Base-by-base conservation (phyloP, 1,140 invertebrate genomes). In the Dryas iulia region DNA sequence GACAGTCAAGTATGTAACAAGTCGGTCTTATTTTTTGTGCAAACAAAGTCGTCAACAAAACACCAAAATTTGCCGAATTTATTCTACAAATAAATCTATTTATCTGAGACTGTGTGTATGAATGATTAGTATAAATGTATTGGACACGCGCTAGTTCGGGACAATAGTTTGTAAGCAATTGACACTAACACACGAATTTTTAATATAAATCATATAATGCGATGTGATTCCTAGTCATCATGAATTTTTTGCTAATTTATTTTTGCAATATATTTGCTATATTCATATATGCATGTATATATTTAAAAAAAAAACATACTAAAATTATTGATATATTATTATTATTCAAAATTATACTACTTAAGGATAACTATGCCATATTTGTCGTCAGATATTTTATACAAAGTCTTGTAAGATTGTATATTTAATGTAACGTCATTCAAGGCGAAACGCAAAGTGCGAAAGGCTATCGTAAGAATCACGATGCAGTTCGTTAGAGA, bases 141-240 rank as follows among this genome's bases (percentile, higher is more conserved):
- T 52, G 8, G 52, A 53, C 59, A 67, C 66, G 58, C 66, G 60
- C 56, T 14, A n/a, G 21, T 2, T 5, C 52, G 14, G 59, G 28
- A 67, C 59, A 67, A 59, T 66, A 21, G n/a, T 10, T 11, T 57
- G 4, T 52, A 30, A 25, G 61, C 53, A 33, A 30, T 64, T 39
- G 63, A 21, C 54, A 59, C 56, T 23, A 47, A 25, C 4, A 39
- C 23, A 47, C 56, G 21, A 66, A 59, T 66, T 66, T 66, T 21
- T 66, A 14, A 18, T 28, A 47, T 30, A 57, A 66, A 66, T 26
- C 21, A n/a, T n/a, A 21, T 21, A 57, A 12, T 18, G 4, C 10
- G 18, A 21, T 8, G 21, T 47, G 8, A 47, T 47, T 47, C 39
- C 39, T 47, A 47, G 39, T 47, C 7, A 47, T 21, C 14, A 47